Evolutionary conservation across 2,797 vertebrate species (phyloP).

Genomic region (Acanthurus tractus): DNA sequence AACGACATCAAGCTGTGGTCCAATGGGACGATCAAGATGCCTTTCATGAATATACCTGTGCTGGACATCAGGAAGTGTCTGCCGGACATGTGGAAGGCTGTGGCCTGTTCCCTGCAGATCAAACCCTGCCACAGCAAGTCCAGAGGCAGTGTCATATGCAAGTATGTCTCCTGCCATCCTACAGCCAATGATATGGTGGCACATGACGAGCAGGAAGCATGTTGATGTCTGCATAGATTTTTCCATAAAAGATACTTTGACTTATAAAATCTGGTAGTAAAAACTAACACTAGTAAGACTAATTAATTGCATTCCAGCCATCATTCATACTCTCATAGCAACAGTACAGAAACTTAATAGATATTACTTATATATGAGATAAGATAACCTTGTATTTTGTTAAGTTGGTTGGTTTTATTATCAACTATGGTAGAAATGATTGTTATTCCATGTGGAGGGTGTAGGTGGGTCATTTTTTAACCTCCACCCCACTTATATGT

Average conservation of each 20-base stretch:
- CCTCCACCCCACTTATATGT: too few relatives aligned
- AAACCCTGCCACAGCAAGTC: conserved; percentile 98
- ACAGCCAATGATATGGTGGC: background rate
- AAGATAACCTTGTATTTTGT: too few relatives aligned
- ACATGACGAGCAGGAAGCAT: too few relatives aligned
- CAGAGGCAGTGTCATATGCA: conserved; percentile 96
- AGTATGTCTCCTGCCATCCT: conserved; percentile 83
- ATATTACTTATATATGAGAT: too few relatives aligned
- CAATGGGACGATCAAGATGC: conserved; percentile 98
- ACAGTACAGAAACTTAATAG: too few relatives aligned
- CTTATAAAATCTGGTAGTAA: too few relatives aligned
- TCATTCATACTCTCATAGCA: background rate
- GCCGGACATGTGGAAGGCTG: conserved; percentile 97
- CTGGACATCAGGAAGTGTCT: conserved; percentile 96
- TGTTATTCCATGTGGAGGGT: background rate
- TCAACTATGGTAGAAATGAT: background rate
- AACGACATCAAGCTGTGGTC: conserved; percentile 99
- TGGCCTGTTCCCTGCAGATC: conserved; percentile 96
- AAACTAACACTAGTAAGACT: too few relatives aligned
- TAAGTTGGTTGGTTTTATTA: background rate
- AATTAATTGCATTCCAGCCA: background rate
- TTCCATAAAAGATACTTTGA: too few relatives aligned
- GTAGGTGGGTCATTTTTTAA: too few relatives aligned
- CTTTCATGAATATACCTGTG: conserved; percentile 97
- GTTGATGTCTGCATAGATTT: too few relatives aligned